Conservation (phyloP, 2,113 vertebrate genomes). For the Centrocercus urophasianus region DNA sequence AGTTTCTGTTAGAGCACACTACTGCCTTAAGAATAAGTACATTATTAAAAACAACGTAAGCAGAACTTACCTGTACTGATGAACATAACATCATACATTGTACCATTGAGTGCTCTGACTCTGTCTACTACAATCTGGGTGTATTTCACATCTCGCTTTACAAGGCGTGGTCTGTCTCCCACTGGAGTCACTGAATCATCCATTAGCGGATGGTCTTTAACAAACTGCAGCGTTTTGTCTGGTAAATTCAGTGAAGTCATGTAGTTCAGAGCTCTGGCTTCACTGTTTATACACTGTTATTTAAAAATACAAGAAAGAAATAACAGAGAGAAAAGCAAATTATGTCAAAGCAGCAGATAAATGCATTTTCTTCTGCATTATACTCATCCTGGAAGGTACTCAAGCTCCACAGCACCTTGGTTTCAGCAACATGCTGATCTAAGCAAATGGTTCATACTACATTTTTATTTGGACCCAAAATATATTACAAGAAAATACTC, state of each 20-base stretch:
- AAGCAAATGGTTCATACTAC: not conserved
- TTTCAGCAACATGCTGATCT: not conserved
- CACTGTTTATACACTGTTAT: constrained; percentile 86
- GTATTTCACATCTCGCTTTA: constrained; percentile 90
- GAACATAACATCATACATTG: constrained; percentile 90
- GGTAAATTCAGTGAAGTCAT: constrained; percentile 90
- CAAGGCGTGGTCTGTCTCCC: constrained; percentile 85
- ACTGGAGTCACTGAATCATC: constrained; percentile 90
- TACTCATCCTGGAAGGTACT: not conserved
- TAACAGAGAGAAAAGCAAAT: not conserved
- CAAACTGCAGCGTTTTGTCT: constrained; percentile 95
- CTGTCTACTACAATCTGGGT: constrained; percentile 95
- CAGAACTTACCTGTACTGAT: constrained; percentile 86
- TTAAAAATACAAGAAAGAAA: not conserved
- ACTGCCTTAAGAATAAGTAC: not conserved
- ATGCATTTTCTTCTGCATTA: not conserved
- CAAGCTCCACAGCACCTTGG: accelerated
- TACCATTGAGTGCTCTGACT: constrained; percentile 86
- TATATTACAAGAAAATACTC: not conserved
- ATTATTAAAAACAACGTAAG: not conserved
- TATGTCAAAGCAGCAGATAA: not conserved
- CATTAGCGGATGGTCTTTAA: constrained; percentile 96
- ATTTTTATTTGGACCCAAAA: not conserved
- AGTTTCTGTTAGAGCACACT: not conserved
- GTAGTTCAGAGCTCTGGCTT: constrained; percentile 85